Evolutionary conservation across 2,797 vertebrate species (phyloP), one percentile per base, ranked within the genome.

Genomic region (Nasua narica): DNA sequence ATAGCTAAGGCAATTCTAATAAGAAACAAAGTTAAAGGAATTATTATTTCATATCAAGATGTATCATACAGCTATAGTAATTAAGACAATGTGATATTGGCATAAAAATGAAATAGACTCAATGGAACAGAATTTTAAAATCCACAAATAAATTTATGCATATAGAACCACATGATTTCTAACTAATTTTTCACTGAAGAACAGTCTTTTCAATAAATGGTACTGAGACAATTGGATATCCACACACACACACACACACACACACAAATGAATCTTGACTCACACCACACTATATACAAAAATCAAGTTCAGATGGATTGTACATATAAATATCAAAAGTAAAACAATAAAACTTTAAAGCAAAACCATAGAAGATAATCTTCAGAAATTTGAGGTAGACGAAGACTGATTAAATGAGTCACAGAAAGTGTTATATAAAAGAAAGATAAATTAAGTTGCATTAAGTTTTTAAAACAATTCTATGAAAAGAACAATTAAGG

Each of bases 291-390:
- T 32, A 82, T 50, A 72, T 43, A 54, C 11, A 86, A 90, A 87
- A 85, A 58, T 78, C 12, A 92, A 90, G 11, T 88, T 13, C 84
- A 93, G 83, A 52, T 78, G 43, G 32, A 32, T 43, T 62, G 11
- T 48, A 81, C 1, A 94, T 74, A 23, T 72, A 92, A 92, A 88
- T 29, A 94, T 78, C 37, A 97, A 87, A 94, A 88, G 46, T 46
- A 78, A 96, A 94, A 96, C 19, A 90, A 79, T 50, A 88, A 90
- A 77, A 32, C 7, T 91, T 92, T 54, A 37, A 54, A 74, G 43
- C 58, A 92, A 97, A 96, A 70, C 10, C 43, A n/a, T 5, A 52
- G 15, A 86, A 94, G 54, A 84, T 14, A 46, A 90, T 84, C 35
- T 67, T 77, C 29, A 90, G 60, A 87, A 96, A 89, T 46, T 74